Base-by-base conservation (phyloP, 2,888 invertebrate species). In the Agrilus biguttatus region DNA sequence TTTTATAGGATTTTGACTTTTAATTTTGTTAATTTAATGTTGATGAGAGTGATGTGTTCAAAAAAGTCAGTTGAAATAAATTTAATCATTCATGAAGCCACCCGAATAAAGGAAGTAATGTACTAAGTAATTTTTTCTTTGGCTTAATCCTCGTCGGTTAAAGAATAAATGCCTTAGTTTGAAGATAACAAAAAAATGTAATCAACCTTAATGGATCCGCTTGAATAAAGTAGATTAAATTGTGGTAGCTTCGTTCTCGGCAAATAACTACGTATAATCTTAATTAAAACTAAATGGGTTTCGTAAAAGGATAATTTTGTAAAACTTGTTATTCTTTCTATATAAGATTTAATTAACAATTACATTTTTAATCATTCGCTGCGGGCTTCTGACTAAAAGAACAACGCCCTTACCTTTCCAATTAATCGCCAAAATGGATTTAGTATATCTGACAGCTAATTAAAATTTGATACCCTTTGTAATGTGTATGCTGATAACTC, bases 401-500 rank as follows among this genome's bases (percentile, higher is more conserved):
- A 51, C 51, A 59, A 59, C 58, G 58, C 58, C 59, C 53, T 58
- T 57, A 53, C 56, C 55, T 58, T 52, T 54, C 59, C 59, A 59
- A 60, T 60, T 61, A 60, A 59, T 55, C 60, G 57, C 59, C 60
- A 57, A 59, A n/a, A 59, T 54, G 60, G 58, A 62, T 62, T 62
- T 60, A 57, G 57, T 59, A 59, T 55, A 58, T 61, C 59, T 62
- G 62, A 62, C 62, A 62, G 61, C 58, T 62, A 62, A 62, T 62
- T 62, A 62, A 61, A 62, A 61, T 59, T 57, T 55, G 60, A 61
- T 58, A 58, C 55, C 55, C 52, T 47, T 50, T 50, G 55, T 53
- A 58, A 57, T 55, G 57, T 57, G 32, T 38, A 38, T 38, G 28
- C 28, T 28, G 28, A 28, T 28, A 28, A 28, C 28, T 38, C 38